These are phyloP conservation scores for Drosophila mayri DNA, from an alignment of 1,140 invertebrate genomes.

Conservation along the genomic window DNA sequence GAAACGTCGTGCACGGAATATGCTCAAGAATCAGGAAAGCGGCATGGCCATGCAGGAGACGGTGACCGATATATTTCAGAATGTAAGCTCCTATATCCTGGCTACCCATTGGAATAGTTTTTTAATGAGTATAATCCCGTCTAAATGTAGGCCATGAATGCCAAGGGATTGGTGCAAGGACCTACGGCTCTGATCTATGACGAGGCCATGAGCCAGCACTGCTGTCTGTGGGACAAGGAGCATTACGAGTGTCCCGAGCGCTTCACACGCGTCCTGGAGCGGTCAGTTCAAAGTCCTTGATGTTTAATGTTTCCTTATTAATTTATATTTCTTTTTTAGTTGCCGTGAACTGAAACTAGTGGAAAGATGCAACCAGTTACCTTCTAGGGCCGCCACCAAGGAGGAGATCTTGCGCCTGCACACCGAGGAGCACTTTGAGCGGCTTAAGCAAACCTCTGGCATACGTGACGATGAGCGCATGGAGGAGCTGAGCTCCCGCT, in stretches of 20 bases:
- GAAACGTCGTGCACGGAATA: conserved; percentile 86
- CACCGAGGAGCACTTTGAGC: conserved; percentile 87
- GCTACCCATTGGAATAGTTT: neutral
- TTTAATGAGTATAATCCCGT: conserved; percentile 12
- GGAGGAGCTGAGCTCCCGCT: conserved; percentile 91
- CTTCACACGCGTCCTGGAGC: conserved; percentile 89
- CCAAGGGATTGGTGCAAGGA: conserved; percentile 86
- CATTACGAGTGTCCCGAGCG: conserved; percentile 94
- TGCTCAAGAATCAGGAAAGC: conserved; percentile 85
- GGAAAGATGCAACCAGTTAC: conserved; percentile 88
- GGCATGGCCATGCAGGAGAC: conserved; percentile 74
- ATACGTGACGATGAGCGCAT: conserved; percentile 87
- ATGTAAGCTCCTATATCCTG: conserved; percentile 79
- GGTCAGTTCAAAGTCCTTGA: conserved; percentile 82
- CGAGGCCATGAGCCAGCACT: conserved; percentile 90
- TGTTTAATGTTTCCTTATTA: neutral
- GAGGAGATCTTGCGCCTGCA: conserved; percentile 90
- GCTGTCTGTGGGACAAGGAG: conserved; percentile 92
- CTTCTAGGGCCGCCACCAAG: conserved; percentile 88
- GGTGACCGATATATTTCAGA: conserved; percentile 87
- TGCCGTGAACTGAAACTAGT: conserved; percentile 91
- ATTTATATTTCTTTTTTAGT: conserved; percentile 77
- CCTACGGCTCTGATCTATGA: conserved; percentile 93
- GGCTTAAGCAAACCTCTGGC: conserved; percentile 88
- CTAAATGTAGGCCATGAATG: conserved; percentile 87